A percentile compares a stretch with the other conserved stretches of the same genome.
Evolutionary conservation across 2,797 vertebrate species (phyloP).

Genomic region (Cetoscarus ocellatus): DNA sequence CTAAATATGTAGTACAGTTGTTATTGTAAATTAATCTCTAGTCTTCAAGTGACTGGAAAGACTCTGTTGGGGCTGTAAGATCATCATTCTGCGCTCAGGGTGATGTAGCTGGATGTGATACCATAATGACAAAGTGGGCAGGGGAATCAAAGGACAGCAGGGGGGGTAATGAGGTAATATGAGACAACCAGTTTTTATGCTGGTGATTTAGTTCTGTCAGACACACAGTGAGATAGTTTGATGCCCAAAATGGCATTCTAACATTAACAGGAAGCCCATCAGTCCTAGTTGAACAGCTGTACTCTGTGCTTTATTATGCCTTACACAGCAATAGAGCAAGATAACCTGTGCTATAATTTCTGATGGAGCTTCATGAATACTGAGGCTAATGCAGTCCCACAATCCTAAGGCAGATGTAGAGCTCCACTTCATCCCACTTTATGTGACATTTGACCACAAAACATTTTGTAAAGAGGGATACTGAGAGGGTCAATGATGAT

Average conservation of each 20-base stretch:
- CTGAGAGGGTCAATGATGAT: no score
- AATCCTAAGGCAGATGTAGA: neutral
- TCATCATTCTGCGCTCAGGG: conserved; percentile 8
- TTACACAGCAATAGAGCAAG: neutral
- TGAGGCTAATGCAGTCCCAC: conserved; percentile 1
- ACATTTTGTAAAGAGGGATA: no score
- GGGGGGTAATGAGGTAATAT: conserved; percentile 13
- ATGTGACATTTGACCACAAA: neutral
- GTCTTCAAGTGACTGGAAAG: conserved; percentile 2
- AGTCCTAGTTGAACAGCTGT: conserved; percentile 16
- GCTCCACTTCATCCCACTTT: conserved; percentile 7
- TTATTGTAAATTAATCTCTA: conserved; percentile 5
- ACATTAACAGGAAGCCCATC: conserved; percentile 26
- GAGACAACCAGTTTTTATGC: neutral
- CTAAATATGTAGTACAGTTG: conserved; percentile 2
- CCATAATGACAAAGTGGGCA: conserved; percentile 12
- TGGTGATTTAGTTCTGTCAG: neutral
- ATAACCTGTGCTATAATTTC: conserved; percentile 9
- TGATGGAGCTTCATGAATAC: conserved; percentile 18
- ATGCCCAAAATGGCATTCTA: conserved; percentile 17
- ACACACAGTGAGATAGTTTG: conserved; percentile 9
- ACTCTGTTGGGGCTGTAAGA: conserved; percentile 4
- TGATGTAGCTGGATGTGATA: conserved; percentile 22
- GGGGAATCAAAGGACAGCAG: conserved; percentile 11
- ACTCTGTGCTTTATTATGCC: conserved; percentile 13